phyloP scores from a whole-genome alignment of 2,797 vertebrate genomes.

The Eidolon dupreanum region DNA sequence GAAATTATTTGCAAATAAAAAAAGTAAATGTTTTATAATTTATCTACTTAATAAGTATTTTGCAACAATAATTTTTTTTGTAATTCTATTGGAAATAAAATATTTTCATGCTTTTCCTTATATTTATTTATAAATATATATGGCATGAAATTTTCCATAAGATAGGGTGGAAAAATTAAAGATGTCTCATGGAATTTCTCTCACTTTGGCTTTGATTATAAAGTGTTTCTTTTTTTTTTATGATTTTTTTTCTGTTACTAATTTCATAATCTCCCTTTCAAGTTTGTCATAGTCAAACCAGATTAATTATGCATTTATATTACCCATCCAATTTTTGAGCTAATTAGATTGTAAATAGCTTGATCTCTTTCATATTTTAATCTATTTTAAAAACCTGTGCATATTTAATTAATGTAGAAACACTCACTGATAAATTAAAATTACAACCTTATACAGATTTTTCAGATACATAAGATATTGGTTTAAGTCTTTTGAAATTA shows the following conservation, averaged over 20 bases:
- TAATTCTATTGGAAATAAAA: neutral
- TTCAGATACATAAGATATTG: slow-evolving; percentile 36
- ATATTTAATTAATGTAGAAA: slow-evolving; percentile 86
- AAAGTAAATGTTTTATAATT: neutral
- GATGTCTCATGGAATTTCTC: neutral
- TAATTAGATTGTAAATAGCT: slow-evolving; percentile 86
- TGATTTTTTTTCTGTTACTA: slow-evolving; percentile 68
- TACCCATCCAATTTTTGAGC: slow-evolving; percentile 81
- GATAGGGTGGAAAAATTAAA: neutral
- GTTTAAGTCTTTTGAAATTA: slow-evolving; percentile 58
- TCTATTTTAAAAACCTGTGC: slow-evolving; percentile 84
- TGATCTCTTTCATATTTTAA: slow-evolving; percentile 86
- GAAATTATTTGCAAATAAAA: neutral
- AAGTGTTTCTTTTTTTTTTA: neutral
- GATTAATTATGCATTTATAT: slow-evolving; percentile 81
- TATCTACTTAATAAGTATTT: neutral
- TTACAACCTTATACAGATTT: slow-evolving; percentile 62
- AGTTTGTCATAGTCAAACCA: slow-evolving; percentile 67
- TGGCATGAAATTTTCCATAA: neutral
- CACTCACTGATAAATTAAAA: slow-evolving; percentile 84
- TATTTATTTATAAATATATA: neutral
- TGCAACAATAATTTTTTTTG: neutral
- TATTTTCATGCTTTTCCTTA: neutral
- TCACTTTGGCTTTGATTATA: slow-evolving; percentile 6
- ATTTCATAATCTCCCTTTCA: slow-evolving; percentile 73